These are phyloP conservation scores for Aleadryas rufinucha DNA, from an alignment of 2,113 vertebrate species.

Conservation along the genomic window DNA sequence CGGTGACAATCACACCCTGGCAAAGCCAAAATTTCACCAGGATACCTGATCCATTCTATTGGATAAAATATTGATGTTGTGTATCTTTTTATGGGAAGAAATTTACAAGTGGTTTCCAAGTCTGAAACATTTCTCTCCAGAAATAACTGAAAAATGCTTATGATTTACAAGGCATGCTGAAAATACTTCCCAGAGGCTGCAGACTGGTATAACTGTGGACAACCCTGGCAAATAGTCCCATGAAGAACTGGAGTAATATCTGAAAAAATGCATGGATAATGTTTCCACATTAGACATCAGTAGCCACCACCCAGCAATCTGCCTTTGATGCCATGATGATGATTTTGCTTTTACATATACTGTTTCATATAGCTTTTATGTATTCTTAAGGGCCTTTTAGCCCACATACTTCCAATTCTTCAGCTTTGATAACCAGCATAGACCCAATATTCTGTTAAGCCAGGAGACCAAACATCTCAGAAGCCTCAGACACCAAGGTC, in stretches of 20 bases:
- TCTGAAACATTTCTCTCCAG: background rate
- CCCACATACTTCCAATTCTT: too few relatives aligned
- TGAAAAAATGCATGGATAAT: background rate
- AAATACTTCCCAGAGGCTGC: background rate
- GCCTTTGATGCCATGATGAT: too few relatives aligned
- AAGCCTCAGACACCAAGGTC: too few relatives aligned
- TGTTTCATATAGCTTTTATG: too few relatives aligned
- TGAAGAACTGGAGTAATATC: background rate
- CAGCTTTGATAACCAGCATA: too few relatives aligned
- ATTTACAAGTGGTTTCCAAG: background rate
- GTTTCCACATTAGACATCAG: background rate
- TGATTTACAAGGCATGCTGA: background rate
- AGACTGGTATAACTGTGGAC: background rate
- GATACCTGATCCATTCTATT: background rate
- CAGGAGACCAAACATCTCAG: too few relatives aligned
- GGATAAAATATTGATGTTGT: background rate
- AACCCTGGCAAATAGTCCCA: background rate
- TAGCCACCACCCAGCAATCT: background rate
- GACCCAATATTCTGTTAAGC: too few relatives aligned
- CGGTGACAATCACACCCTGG: background rate
- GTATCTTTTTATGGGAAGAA: background rate
- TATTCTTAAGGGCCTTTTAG: too few relatives aligned
- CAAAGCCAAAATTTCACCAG: background rate
- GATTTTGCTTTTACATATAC: too few relatives aligned
- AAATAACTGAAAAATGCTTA: background rate